Base-by-base conservation (phyloP, 2,888 invertebrate genomes). In the Uropetala carovei region DNA sequence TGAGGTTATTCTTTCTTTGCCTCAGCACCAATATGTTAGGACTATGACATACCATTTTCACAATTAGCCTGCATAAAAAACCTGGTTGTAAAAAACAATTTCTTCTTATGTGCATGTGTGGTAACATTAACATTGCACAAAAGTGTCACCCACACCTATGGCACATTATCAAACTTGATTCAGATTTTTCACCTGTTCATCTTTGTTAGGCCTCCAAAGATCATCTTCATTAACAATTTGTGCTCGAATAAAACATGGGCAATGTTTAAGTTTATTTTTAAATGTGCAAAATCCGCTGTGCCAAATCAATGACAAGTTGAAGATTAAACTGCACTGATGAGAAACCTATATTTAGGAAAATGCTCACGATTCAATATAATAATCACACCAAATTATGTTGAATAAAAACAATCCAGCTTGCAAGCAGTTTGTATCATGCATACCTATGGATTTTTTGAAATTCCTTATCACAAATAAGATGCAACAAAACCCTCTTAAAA, bases 391-490 rank as follows among this genome's bases (percentile, higher is more conserved):
- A 27, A 75, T 22, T 43, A 43, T 75, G 13, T 75, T 9, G 11
- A 75, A 18, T 18, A 27, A 75, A 75, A 75, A 75, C 27, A n/a
- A 68, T 68, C 68, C 68, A 75, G 75, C 27, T 22, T 75, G 7
- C 9, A 27, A 22, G 27, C 22, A 27, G 27, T 27, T 10, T 75
- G 11, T 75, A 75, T 27, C 22, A 27, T 27, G 75, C 22, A 75
- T 75, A 43, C 43, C 75, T 27, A 27, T 27, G 22, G 13, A 75
- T 27, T 13, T 75, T 22, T 89, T 89, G n/a, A n/a, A 89, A 89
- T 89, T 43, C 43, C 30, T 60, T 89, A 89, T 89, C 89, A 89
- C 89, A 89, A 64, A 89, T n/a, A 60, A 43, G 56, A 89, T 89
- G 43, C 89, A 75, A 64, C 43, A 68, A 64, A 57, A 22, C 27